phyloP scores from a whole-genome alignment of 2,797 vertebrate species.

The Amazona finschi region DNA sequence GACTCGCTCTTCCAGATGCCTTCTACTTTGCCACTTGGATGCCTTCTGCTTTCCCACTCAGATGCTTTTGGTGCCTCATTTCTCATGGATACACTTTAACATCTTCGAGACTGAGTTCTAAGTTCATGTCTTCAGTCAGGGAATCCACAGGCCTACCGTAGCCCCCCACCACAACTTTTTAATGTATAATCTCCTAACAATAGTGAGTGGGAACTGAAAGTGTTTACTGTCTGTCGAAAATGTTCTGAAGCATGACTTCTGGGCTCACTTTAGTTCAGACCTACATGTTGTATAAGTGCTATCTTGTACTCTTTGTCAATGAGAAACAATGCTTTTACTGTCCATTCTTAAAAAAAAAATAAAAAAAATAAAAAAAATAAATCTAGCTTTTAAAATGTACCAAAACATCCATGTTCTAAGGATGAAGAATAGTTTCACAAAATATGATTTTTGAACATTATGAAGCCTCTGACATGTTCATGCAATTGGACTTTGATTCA shows the following conservation, averaged over 20 bases:
- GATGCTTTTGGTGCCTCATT: no score
- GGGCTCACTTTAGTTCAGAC: not conserved
- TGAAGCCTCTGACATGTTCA: not conserved
- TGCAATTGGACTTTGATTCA: not conserved
- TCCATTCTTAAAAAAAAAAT: not conserved
- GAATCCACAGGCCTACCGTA: no score
- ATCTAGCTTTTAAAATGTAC: not conserved
- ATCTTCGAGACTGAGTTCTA: no score
- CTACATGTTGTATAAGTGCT: not conserved
- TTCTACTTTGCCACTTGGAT: no score
- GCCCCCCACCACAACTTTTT: not conserved
- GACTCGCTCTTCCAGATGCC: no score
- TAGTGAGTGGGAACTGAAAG: not conserved
- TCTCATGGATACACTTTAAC: no score
- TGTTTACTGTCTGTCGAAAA: not conserved
- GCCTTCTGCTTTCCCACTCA: no score
- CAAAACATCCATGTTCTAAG: not conserved
- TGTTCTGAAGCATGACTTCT: not conserved
- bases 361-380: no score
- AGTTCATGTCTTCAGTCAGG: no score
- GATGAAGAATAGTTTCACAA: not conserved
- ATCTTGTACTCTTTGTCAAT: not conserved
- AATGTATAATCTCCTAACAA: not conserved
- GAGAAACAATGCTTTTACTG: not conserved
- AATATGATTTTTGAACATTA: not conserved